Percentiles rank a stretch among this genome's conserved stretches.
These are phyloP conservation scores for Micropoecilia bifurca DNA, from an alignment of 2,797 vertebrate species.

Conservation along the genomic window DNA sequence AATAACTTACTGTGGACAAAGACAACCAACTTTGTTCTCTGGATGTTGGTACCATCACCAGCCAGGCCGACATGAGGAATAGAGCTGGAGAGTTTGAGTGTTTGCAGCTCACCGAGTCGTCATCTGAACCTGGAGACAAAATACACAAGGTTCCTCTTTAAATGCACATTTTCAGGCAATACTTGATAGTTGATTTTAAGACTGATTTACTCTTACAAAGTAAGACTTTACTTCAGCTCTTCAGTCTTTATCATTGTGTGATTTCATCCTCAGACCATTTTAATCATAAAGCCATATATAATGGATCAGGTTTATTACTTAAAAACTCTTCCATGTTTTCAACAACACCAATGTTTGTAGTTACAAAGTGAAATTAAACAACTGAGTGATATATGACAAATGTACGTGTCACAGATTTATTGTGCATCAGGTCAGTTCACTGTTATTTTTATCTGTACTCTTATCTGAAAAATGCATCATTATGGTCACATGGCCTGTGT, in stretches of 20 bases:
- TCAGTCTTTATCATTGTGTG: neutral
- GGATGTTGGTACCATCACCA: too few species aligned
- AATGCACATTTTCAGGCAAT: neutral
- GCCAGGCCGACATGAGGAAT: neutral
- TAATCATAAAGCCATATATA: neutral
- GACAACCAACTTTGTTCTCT: neutral
- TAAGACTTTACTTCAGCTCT: neutral
- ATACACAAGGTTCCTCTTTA: neutral
- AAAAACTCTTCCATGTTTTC: too few species aligned
- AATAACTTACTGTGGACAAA: neutral
- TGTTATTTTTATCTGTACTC: neutral
- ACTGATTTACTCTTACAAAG: neutral
- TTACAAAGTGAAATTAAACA: too few species aligned
- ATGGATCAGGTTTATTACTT: neutral
- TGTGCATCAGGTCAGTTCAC: neutral
- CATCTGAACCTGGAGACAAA: neutral
- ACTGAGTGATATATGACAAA: too few species aligned
- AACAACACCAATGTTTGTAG: too few species aligned
- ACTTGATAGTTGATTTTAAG: neutral
- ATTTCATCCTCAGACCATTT: neutral
- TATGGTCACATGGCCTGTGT: too few species aligned
- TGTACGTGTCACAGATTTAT: neutral
- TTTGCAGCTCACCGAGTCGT: neutral
- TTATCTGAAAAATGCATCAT: neutral
- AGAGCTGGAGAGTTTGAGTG: neutral